Evolutionary conservation across 2,113 vertebrate species (phyloP), one percentile per base, ranked within the genome.

Genomic region (Cyrtonyx montezumae): DNA sequence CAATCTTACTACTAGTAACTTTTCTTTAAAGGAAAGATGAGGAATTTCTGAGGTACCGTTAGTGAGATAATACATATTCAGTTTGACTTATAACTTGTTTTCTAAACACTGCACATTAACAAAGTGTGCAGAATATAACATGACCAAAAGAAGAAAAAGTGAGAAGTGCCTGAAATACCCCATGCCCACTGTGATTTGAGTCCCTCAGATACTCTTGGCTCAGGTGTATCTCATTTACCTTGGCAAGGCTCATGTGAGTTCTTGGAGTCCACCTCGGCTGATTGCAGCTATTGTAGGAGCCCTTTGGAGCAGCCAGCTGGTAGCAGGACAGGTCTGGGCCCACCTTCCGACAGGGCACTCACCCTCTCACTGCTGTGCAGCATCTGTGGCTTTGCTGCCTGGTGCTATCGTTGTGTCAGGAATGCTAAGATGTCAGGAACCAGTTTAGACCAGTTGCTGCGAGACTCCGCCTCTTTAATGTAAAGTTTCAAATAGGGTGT

Each of bases 381-480:
- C 73, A 74, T 28, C 85, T 61, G 56, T 28, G 53, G 11, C 59
- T 76, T 58, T 12, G 30, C 40, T 46, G 80, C 49, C 32, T 11
- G 43, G 32, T 73, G 77, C 65, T 84, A 46, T 93, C 80, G 37
- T 34, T 65, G 48, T 86, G 49, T 59, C 80, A 84, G 43, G 58
- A 17, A 45, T 37, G 32, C 74, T 11, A 28, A 93, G 94, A 92
- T 77, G 90, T 93, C 63, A 3, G 1, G 3, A 71, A 95, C 95
- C 84, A 91, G 96, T 78, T 95, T 79, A 16, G 30, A 95, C 95
- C 76, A 88, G 94, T 83, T 96, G 80, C 68, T 46, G 25, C 0
- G 0, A 26, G 87, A 76, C 81, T 91, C 90, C 91, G 40, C 95
- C 95, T 84, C n/a, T 28, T 58, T 93, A 67, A 68, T 83, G 88